A percentile compares a stretch with the other conserved stretches of the same genome.
Conservation (phyloP, 2,797 vertebrate genomes). For the Anabacerthia variegaticeps region DNA sequence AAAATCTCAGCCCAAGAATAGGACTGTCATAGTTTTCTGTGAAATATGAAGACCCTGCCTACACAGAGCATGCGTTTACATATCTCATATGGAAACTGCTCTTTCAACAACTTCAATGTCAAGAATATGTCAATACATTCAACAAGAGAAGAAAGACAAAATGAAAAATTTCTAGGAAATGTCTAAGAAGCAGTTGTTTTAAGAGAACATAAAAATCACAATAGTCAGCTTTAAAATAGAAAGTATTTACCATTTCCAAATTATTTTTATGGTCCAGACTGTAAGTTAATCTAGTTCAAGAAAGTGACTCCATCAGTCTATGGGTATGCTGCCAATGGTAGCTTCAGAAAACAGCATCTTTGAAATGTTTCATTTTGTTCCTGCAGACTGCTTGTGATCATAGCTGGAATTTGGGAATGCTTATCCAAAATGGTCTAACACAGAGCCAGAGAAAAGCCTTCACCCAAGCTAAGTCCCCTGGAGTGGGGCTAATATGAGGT, state of each 20-base stretch:
- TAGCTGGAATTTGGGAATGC: neutral
- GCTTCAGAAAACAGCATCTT: neutral
- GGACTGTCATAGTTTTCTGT: constrained; percentile 46
- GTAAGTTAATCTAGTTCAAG: neutral
- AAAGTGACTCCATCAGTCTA: neutral
- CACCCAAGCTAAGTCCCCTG: neutral
- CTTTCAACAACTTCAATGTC: neutral
- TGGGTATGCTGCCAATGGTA: neutral
- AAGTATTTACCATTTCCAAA: neutral
- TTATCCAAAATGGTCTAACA: rapidly evolving
- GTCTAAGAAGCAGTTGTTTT: neutral
- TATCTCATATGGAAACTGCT: neutral
- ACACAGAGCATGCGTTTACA: neutral
- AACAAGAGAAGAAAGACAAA: neutral
- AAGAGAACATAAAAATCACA: neutral
- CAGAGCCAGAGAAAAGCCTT: neutral
- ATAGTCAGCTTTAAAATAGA: neutral
- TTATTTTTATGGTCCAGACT: neutral
- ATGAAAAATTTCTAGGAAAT: neutral
- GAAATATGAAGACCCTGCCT: constrained; percentile 51
- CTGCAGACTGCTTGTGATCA: neutral
- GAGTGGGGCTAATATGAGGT: rapidly evolving
- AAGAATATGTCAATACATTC: neutral
- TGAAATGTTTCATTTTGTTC: neutral
- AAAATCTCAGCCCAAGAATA: constrained; percentile 60